Base-by-base conservation (phyloP, 2,888 invertebrate genomes). In the Tricholauxania praeusta region DNA sequence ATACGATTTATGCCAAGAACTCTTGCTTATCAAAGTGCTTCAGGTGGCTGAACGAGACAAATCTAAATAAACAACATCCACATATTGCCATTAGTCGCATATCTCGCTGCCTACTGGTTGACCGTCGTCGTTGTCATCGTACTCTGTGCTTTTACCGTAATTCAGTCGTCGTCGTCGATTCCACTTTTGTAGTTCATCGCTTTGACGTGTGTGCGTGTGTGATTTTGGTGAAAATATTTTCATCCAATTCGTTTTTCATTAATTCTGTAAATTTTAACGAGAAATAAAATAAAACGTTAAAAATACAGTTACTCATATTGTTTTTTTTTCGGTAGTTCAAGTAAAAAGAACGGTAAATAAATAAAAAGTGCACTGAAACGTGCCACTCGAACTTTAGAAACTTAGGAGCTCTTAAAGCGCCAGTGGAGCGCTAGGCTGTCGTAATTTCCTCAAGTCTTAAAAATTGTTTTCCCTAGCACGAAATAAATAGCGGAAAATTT, bases 121-220 rank as follows among this genome's bases (percentile, higher is more conserved):
- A 15, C 47, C 28, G 14, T 53, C 52, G 28, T 15, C 51, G 22
- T 17, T 51, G 64, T 51, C 49, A 22, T 17, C 17, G 48, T 10
- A 10, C 19, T 48, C 7, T 12, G 17, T 57, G 47, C 22, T 39
- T 39, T 39, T 39, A 8, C 10, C 1, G 7, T 39, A 39, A 48
- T 48, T 57, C 57, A 67, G 67, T 67, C 57, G 39, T 67, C 67
- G 67, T 67, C 67, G 67, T 57, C 55, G 67, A 67, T 47, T 22
- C 32, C 55, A 32, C 32, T 53, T 53, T 67, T 47, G 67, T 67
- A 55, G 67, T 67, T 55, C 47, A 49, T 68, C 49, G 49, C 14
- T 28, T 28, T 12, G 60, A 59, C 57, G 32, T 55, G 57, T 15
- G 67, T 55, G 65, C 52, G 65, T 55, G 19, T 55, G 53, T 66